Conservation (phyloP, 2,797 vertebrate genomes). For the Cirrhinus mrigala region DNA sequence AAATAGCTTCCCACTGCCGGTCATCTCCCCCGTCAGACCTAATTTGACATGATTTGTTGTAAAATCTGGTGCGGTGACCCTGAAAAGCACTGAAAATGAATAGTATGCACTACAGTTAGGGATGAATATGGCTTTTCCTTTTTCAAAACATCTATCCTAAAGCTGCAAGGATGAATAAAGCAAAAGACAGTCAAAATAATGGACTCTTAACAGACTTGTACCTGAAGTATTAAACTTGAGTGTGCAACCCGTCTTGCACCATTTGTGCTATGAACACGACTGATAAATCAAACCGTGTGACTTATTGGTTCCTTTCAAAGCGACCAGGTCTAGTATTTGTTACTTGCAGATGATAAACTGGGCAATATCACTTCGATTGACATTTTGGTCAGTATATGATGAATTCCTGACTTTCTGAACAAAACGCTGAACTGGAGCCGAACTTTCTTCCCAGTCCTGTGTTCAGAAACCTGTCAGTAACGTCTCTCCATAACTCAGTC, state of each 20-base stretch:
- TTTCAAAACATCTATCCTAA: neutral
- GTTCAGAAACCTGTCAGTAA: slow-evolving; percentile 5
- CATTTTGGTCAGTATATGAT: neutral
- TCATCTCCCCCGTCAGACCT: slow-evolving; percentile 27
- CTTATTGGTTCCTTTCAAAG: neutral
- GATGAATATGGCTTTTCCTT: slow-evolving; percentile 10
- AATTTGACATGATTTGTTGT: slow-evolving; percentile 54
- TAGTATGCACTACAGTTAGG: neutral
- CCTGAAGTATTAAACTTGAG: neutral
- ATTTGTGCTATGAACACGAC: neutral
- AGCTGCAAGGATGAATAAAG: slow-evolving; percentile 23
- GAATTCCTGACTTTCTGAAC: neutral
- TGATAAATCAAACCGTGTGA: neutral
- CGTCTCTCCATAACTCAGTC: neutral
- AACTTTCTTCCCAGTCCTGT: neutral
- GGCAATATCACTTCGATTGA: neutral
- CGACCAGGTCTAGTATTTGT: neutral
- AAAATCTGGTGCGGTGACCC: slow-evolving; percentile 39
- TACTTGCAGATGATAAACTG: neutral
- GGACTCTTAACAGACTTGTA: neutral
- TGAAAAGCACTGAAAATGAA: slow-evolving; percentile 1
- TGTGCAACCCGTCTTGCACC: neutral
- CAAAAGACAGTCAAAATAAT: slow-evolving; percentile 19
- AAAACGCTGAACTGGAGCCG: neutral
- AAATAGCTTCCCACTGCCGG: slow-evolving; percentile 38